These are phyloP conservation scores for Pecten maximus DNA, from an alignment of 2,888 invertebrate species.

Conservation along the genomic window DNA sequence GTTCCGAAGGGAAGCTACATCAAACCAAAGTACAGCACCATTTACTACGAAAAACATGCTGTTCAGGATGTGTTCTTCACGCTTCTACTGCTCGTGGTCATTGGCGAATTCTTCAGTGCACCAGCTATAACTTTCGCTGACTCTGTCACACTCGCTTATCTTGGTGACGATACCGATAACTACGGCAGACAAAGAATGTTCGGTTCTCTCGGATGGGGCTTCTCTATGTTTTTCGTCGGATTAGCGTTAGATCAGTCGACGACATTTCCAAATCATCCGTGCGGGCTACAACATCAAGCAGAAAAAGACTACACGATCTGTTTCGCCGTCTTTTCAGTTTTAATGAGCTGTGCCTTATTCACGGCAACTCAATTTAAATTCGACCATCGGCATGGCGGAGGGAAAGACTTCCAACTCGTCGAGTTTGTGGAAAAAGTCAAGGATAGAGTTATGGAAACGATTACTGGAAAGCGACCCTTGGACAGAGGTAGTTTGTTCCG, in stretches of 20 bases:
- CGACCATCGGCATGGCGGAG: conserved; percentile 74
- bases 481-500: conserved; percentile 70
- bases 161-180: conserved; percentile 89
- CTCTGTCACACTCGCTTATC: conserved; percentile 85
- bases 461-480: conserved; percentile 69
- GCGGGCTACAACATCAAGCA: conserved; percentile 90
- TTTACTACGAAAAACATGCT: conserved; percentile 93
- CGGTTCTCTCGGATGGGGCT: conserved; percentile 98
- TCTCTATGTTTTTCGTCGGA: conserved; percentile 99
- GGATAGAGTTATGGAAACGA: conserved; percentile 72
- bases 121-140: conserved; percentile 95
- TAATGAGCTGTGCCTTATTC: conserved; percentile 97
- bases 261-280: conserved; percentile 96
- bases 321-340: conserved; percentile 97
- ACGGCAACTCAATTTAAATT: conserved; percentile 93
- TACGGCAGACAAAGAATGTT: conserved; percentile 99
- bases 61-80: conserved; percentile 98
- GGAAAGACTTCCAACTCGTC: conserved; percentile 70
- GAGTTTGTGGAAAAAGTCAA: conserved; percentile 74
- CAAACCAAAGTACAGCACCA: conserved; percentile 93
- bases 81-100: conserved; percentile 93
- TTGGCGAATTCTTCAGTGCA: conserved; percentile 98
- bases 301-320: conserved; percentile 99
- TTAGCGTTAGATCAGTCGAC: conserved; percentile 94
- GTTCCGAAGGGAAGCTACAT: conserved; percentile 54